Base-by-base conservation (phyloP, 2,113 vertebrate species). In the Pagrus major region DNA sequence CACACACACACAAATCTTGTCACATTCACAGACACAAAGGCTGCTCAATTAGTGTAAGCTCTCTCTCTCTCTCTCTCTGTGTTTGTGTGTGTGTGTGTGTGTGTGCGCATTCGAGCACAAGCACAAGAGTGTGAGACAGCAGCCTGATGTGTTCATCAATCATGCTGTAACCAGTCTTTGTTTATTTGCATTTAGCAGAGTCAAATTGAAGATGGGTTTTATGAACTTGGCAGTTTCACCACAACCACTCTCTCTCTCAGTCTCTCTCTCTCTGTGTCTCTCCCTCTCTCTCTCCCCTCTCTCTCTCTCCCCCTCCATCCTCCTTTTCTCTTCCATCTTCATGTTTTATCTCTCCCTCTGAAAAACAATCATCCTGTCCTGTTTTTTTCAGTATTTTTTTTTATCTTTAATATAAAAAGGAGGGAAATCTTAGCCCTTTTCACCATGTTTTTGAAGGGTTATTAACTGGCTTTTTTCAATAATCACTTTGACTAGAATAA, bases 151-250 rank as follows among this genome's bases (percentile, higher is more conserved):
- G 71, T 82, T 85, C 71, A 91, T 90, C 82, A 87, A 75, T 85
- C 83, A 81, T 56, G 60, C 70, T 66, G 46, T 54, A 83, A 80
- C 75, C 56, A 64, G 71, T 72, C 71, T 79, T 67, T 80, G 47
- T 87, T 81, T 84, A 86, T 80, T 78, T 83, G 79, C 58, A 58
- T 84, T 83, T 86, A 80, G 63, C 72, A 71, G 69, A 33, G 33
- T 84, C 51, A 82, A 72, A 76, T 64, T 60, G 67, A 80, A 29
- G 65, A 56, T n/a, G 16, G 60, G 25, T 58, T 84, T 66, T 29
- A 65, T 76, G 58, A 55, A 64, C 68, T 80, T 85, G 63, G 41
- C 52, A 76, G 35, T 69, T 61, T 55, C 33, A 37, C 79, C n/a
- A 37, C 37, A 54, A 41, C 12, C 27, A 4, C 46, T 31, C 63